A percentile compares a stretch with the other conserved stretches of the same genome.
phyloP scores from a whole-genome alignment of 2,113 vertebrate genomes.

The Sigmodon hispidus region DNA sequence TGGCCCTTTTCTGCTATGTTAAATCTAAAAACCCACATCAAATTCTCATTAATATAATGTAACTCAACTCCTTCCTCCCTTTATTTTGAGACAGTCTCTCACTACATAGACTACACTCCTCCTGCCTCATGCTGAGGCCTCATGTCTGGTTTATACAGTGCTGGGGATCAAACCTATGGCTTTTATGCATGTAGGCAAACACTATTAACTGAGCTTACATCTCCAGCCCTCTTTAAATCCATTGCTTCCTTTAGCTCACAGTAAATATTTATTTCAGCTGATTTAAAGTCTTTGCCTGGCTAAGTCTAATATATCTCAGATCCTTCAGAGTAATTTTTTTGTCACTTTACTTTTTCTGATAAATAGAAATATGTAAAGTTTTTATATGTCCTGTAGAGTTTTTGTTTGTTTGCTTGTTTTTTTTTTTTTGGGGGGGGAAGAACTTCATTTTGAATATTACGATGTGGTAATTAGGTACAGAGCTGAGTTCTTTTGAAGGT shows the following conservation, averaged over 20 bases:
- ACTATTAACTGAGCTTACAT: background rate
- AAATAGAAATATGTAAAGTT: background rate
- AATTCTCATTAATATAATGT: background rate
- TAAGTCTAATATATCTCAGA: background rate
- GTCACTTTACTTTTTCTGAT: background rate
- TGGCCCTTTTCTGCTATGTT: background rate
- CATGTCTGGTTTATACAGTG: background rate
- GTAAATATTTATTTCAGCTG: background rate
- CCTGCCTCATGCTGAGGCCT: background rate
- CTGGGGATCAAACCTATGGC: background rate
- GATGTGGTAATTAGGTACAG: background rate
- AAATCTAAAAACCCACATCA: background rate
- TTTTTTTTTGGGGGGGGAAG: no score
- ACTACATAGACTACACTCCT: background rate
- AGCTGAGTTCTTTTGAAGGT: background rate
- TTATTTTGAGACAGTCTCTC: background rate
- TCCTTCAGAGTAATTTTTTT: background rate
- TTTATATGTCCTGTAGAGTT: background rate
- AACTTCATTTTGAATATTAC: background rate
- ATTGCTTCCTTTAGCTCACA: background rate
- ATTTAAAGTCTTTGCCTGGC: background rate
- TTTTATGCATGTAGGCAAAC: background rate
- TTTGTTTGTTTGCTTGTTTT: background rate
- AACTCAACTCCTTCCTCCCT: background rate
- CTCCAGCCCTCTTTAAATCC: background rate